Conservation (phyloP, 1,140 invertebrate genomes). For the Caerostris extrusa region DNA sequence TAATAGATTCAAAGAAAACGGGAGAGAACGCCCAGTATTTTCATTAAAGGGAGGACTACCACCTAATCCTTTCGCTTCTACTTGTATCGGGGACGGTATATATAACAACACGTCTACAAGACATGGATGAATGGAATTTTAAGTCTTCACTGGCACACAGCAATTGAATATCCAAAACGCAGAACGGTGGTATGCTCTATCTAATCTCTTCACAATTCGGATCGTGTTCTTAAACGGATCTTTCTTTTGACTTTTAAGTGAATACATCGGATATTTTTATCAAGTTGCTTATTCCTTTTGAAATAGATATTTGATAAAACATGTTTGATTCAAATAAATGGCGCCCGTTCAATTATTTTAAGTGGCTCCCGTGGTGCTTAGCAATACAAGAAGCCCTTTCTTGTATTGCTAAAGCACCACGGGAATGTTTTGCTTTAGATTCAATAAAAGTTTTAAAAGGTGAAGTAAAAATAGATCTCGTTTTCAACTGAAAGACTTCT, state of each 20-base stretch:
- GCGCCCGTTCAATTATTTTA: not conserved
- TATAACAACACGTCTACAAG: not conserved
- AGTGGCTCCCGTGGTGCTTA: too few species aligned
- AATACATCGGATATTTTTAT: not conserved
- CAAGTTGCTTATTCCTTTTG: not conserved
- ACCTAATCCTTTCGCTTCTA: conserved; percentile 59
- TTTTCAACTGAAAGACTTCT: too few species aligned
- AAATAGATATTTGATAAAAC: not conserved
- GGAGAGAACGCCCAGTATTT: conserved; percentile 61
- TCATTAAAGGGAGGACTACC: conserved; percentile 65
- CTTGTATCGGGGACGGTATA: conserved; percentile 33
- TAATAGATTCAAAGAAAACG: conserved; percentile 73
- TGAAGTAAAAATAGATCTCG: too few species aligned
- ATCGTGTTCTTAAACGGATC: not conserved
- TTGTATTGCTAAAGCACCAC: not conserved
- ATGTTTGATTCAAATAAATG: not conserved
- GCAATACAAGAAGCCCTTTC: too few species aligned
- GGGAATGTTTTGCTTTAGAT: not conserved
- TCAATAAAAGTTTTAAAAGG: not conserved
- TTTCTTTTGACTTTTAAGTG: not conserved
- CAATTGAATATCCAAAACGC: not conserved
- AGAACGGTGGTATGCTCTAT: not conserved
- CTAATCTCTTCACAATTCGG: conserved; percentile 1
- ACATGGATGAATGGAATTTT: conserved; percentile 11
- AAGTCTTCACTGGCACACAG: not conserved